Evolutionary conservation across 2,797 vertebrate genomes (phyloP).

Genomic region (Hephaestus fuliginosus): DNA sequence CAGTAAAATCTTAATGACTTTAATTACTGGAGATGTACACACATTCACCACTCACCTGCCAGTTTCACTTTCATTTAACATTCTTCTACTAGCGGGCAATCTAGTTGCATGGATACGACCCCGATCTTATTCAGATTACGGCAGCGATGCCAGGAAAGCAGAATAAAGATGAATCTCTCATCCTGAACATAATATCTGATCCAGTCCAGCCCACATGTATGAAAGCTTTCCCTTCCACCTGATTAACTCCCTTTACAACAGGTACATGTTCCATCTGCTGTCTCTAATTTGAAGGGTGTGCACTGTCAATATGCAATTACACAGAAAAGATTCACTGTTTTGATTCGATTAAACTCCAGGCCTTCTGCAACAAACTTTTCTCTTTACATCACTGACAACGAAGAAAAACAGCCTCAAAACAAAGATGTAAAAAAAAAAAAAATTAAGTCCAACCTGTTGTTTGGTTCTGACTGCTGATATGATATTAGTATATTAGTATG

Average conservation of each 20-base stretch:
- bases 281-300: not conserved
- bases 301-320: not conserved
- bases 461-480: no score
- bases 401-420: not conserved
- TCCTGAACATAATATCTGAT: not conserved
- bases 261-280: constrained; percentile 5
- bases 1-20: not conserved
- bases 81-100: not conserved
- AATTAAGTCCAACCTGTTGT: no score
- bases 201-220: not conserved
- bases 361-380: not conserved
- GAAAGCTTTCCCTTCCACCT: not conserved
- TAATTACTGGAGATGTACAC: constrained; percentile 1
- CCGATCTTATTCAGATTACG: not conserved
- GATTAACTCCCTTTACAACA: not conserved
- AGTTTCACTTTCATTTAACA: not conserved
- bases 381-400: not conserved
- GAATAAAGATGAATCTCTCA: constrained; percentile 18
- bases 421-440: no score
- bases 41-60: not conserved
- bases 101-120: not conserved
- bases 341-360: not conserved
- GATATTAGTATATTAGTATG: no score
- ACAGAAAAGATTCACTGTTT: not conserved
- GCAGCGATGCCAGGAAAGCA: constrained; percentile 6